Conservation (phyloP, 2,797 vertebrate species). For the Tolypeutes matacus region DNA sequence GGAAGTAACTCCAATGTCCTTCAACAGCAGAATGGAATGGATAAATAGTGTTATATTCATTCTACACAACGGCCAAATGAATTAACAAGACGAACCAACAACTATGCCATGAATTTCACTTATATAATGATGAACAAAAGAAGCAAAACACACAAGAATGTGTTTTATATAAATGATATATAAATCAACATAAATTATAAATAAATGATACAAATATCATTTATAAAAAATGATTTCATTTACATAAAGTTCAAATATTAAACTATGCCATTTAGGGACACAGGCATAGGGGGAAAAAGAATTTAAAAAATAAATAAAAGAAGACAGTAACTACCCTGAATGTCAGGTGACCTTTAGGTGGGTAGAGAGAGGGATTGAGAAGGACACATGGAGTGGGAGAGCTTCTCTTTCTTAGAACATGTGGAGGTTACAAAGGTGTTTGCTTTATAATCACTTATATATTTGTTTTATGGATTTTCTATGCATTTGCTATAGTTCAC, state of each 20-base stretch:
- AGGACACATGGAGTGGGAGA: too few relatives aligned
- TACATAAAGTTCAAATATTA: not conserved
- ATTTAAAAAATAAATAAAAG: not conserved
- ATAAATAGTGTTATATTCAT: not conserved
- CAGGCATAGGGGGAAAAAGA: too few relatives aligned
- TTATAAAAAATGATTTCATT: not conserved
- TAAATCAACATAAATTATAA: too few relatives aligned
- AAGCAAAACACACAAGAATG: not conserved
- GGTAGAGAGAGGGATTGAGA: not conserved
- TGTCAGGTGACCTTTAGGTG: not conserved
- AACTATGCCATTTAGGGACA: not conserved
- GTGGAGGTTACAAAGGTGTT: not conserved
- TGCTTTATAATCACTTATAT: not conserved
- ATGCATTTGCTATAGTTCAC: too few relatives aligned
- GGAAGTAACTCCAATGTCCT: not conserved
- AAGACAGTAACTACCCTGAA: not conserved
- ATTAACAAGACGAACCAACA: not conserved
- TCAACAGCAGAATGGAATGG: not conserved
- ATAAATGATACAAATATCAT: too few relatives aligned
- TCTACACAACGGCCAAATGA: not conserved
- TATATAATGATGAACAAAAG: not conserved
- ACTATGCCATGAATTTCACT: not conserved
- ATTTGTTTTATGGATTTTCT: too few relatives aligned
- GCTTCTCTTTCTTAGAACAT: not conserved
- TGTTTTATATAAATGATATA: too few relatives aligned